phyloP scores from a whole-genome alignment of 2,113 vertebrate species.

The Silurus glanis region DNA sequence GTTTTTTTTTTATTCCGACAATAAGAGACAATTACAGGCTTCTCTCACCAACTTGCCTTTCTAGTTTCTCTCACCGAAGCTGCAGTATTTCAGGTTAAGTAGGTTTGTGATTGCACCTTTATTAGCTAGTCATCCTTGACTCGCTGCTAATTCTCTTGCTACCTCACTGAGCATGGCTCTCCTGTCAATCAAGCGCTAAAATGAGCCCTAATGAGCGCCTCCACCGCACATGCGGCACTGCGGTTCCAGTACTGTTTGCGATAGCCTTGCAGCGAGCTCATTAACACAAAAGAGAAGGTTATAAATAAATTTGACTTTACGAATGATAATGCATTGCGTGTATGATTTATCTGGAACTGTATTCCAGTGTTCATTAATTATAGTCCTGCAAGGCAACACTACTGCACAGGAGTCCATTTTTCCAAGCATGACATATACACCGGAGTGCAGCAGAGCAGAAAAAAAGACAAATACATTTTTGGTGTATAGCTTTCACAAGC shows the following conservation, averaged over 20 bases:
- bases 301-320: slow-evolving; percentile 4
- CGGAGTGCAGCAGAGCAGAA: background rate
- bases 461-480: background rate
- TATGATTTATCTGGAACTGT: background rate
- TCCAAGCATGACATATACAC: background rate
- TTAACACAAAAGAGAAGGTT: slow-evolving; percentile 12
- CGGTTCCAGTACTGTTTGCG: slow-evolving; percentile 14
- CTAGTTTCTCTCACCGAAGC: slow-evolving; percentile 5
- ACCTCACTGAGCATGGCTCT: background rate
- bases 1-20: background rate
- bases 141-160: slow-evolving; percentile 6
- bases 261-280: slow-evolving; percentile 11
- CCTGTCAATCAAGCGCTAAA: background rate
- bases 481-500: background rate
- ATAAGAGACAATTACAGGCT: background rate
- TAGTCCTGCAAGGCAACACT: background rate
- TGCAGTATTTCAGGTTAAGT: slow-evolving; percentile 20
- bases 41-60: slow-evolving; percentile 1
- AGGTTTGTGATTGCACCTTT: background rate
- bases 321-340: slow-evolving; percentile 17
- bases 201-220: slow-evolving; percentile 14
- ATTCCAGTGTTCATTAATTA: background rate
- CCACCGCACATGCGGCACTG: background rate
- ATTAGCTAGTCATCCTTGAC: slow-evolving; percentile 24
- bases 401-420: background rate